Base-by-base conservation (phyloP, 2,888 invertebrate species). In the Allygus modestus region DNA sequence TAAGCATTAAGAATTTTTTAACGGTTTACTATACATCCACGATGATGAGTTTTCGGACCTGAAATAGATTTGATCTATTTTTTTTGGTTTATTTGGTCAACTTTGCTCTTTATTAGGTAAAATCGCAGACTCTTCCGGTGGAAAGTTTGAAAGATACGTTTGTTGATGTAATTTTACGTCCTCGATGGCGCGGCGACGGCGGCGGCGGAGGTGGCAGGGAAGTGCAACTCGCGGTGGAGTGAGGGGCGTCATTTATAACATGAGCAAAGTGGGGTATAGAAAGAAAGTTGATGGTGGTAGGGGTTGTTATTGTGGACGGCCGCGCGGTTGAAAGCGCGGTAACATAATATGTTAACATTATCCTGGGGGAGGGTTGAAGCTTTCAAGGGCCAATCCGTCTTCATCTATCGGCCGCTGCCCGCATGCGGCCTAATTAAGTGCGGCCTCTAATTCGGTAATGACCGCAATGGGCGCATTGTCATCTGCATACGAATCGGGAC, bases 341-440 rank as follows among this genome's bases (percentile, higher is more conserved):
- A 83, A 83, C 83, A 73, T 83, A 83, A 83, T 83, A 83, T 83
- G 71, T 83, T 82, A 82, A 82, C 82, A 82, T 82, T 82, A 82
- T 69, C 82, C 82, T 20, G 15, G 73, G 54, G 83, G 54, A 33
- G 51, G 43, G 83, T 43, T 54, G 73, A 73, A n/a, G 83, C 73
- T 73, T 83, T 83, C 73, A 71, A 82, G 43, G 73, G 83, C 31
- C 83, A 51, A 83, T 83, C 83, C 73, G 46, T 83, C 83, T 83
- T 83, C 83, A 83, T 83, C 83, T 71, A 33, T 26, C 82, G 23
- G 31, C 46, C 82, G 65, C 69, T 23, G 23, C 83, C 83, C 71
- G 73, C 73, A 73, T 83, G 41, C 41, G 33, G 61, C 71, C 41
- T 77, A 77, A 77, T 77, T 77, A 77, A 77, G 31, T 51, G 51